Base-by-base conservation (phyloP, 1,140 invertebrate species). In the Dryas iulia region DNA sequence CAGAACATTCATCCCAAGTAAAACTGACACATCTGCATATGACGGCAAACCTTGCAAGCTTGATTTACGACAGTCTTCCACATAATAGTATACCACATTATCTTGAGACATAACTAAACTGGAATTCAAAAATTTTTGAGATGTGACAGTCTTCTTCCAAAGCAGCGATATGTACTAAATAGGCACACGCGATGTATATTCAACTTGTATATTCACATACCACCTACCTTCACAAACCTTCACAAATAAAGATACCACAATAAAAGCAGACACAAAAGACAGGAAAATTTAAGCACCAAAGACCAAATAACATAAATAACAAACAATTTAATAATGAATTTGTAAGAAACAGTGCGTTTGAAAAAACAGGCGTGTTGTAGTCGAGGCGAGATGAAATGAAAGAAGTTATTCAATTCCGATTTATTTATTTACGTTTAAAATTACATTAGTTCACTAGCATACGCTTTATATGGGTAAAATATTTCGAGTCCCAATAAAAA, bases 341-440 rank as follows among this genome's bases (percentile, higher is more conserved):
- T 35, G 30, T 12, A 65, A 58, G 66, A 47, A 39, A 14, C 3
- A 47, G 25, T 26, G 35, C 18, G 47, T 52, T 58, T 47, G 54
- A 59, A 53, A 59, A 54, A 30, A 54, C 21, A 52, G 35, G 10
- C n/a, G 31, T 30, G 47, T 39, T 47, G n/a, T n/a, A n/a, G n/a
- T n/a, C 2, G 39, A 54, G 59, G 39, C 12, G 39, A 23, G 28
- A 56, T 65, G 54, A 71, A 65, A 65, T 71, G 63, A 66, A 66
- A 70, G 59, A 66, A 66, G 23, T 35, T 56, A 63, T 69, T 58
- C 84, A 87, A 88, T 90, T 90, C 84, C 82, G 79, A 84, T 88
- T 87, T 85, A 86, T 87, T 87, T 79, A 87, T 87, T 87, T 74
- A 86, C 83, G 83, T 77, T 81, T 87, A 87, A 89, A 83, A 89